These are phyloP conservation scores for Parochlus steinenii DNA, from an alignment of 2,888 invertebrate genomes.

Conservation along the genomic window DNA sequence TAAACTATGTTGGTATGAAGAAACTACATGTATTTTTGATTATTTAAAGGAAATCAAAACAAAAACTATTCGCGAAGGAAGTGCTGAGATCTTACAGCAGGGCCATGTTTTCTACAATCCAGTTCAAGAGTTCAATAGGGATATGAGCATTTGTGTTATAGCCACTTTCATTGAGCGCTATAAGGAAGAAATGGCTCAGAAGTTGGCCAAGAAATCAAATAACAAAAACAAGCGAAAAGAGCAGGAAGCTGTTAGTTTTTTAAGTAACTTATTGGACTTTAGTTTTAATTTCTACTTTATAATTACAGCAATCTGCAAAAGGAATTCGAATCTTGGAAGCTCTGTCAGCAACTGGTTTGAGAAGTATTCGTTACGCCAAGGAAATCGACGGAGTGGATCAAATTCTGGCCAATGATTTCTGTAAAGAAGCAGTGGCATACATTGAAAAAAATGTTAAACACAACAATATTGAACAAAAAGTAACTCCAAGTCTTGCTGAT, in stretches of 20 bases:
- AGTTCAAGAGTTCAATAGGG: conserved; percentile 96
- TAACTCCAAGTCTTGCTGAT: conserved; percentile 66
- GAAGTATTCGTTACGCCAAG: conserved; percentile 91
- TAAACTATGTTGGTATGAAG: too few species aligned
- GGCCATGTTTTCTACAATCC: conserved; percentile 94
- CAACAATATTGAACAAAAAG: conserved; percentile 57
- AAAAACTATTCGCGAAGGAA: conserved; percentile 53
- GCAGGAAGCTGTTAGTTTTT: conserved; percentile 11
- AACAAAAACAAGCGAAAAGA: too few species aligned
- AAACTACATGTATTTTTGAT: too few species aligned
- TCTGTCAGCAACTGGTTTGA: conserved; percentile 83
- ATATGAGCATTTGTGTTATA: conserved; percentile 66
- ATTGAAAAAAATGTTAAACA: conserved; percentile 64
- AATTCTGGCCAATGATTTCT: conserved; percentile 86
- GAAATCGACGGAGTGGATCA: conserved; percentile 70
- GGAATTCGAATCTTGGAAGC: conserved; percentile 74
- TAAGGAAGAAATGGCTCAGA: conserved; percentile 20
- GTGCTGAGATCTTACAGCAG: conserved; percentile 54
- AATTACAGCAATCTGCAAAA: conserved; percentile 24
- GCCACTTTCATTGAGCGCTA: conserved; percentile 44
- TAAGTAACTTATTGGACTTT: conserved; percentile 3
- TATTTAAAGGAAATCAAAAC: too few species aligned
- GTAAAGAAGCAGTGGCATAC: conserved; percentile 64
- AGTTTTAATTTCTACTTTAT: too few species aligned
- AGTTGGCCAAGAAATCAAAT: conserved; percentile 15